These are phyloP conservation scores for Albula goreensis DNA, from an alignment of 2,113 vertebrate genomes.

Conservation along the genomic window DNA sequence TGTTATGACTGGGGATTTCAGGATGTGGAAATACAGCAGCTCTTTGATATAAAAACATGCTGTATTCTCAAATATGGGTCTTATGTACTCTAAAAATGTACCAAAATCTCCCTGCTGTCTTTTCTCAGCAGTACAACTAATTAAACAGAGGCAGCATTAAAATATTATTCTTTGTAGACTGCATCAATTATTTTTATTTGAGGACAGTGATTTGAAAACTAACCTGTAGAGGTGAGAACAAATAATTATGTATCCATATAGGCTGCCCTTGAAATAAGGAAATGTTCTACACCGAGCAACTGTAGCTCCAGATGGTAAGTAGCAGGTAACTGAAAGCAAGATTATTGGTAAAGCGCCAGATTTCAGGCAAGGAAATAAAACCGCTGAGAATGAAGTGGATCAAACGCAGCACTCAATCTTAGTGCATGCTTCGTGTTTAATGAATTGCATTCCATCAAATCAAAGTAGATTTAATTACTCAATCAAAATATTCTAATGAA, in stretches of 20 bases:
- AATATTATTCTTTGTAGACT: not conserved
- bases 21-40: not conserved
- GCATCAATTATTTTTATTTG: not conserved
- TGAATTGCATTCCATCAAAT: constrained; percentile 21
- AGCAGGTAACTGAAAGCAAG: not conserved
- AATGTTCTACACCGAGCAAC: not conserved
- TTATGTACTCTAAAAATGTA: not conserved
- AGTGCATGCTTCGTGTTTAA: constrained; percentile 26
- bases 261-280: not conserved
- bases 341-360: not conserved
- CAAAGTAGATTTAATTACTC: constrained; percentile 13
- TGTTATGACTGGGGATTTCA: not conserved
- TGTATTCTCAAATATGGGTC: not conserved
- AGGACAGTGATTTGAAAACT: not conserved
- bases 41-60: not conserved
- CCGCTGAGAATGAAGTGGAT: not conserved
- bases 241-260: not conserved
- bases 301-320: not conserved
- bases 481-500: constrained; percentile 26
- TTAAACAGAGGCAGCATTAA: not conserved
- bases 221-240: not conserved
- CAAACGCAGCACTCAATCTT: constrained; percentile 8
- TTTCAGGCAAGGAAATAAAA: not conserved
- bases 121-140: not conserved
- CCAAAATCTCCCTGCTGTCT: not conserved